Base-by-base conservation (phyloP, 2,888 invertebrate genomes). In the Tridacna crocea region DNA sequence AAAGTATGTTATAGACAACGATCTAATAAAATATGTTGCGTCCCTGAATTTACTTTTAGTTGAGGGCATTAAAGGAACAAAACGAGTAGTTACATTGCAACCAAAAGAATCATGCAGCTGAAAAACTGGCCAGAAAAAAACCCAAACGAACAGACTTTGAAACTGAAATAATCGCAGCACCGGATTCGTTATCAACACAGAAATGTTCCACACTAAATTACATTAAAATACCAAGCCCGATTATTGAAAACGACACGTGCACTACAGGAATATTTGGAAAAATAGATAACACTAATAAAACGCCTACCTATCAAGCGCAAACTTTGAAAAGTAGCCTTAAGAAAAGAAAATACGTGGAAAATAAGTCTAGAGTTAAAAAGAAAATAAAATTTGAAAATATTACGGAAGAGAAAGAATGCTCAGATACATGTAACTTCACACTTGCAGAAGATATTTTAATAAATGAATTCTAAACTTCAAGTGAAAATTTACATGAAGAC, bases 81-180 rank as follows among this genome's bases (percentile, higher is more conserved):
- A 77, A 72, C 58, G 77, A 12, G 15, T 77, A 0, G 77, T 77
- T 11, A 58, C 58, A 46, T 72, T 77, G 55, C n/a, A 13, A n/a
- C 70, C 77, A 4, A 70, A 36, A 17, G 77, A 77, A 72, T 19
- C n/a, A 19, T 77, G 72, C 55, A 77, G 60, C 15, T 77, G 72
- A 22, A 61, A 61, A 61, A 61, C 61, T 13, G 61, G 61, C 15
- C 61, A 61, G 26, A 61, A 61, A 61, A n/a, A n/a, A 61, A 3
- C 61, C 22, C 2, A n/a, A 22, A 3, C 1, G 6, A 13, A 3
- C 1, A 2, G 22, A 8, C 10, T 61, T 61, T 61, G 61, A 61
- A 61, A n/a, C n/a, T n/a, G n/a, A n/a, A n/a, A n/a, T 61, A 17
- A 61, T 24, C 4, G 22, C 61, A 13, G 61, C 61, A 13, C 61